Evolutionary conservation across 2,888 invertebrate species (phyloP).

Genomic region (Argyresthia goedartella): DNA sequence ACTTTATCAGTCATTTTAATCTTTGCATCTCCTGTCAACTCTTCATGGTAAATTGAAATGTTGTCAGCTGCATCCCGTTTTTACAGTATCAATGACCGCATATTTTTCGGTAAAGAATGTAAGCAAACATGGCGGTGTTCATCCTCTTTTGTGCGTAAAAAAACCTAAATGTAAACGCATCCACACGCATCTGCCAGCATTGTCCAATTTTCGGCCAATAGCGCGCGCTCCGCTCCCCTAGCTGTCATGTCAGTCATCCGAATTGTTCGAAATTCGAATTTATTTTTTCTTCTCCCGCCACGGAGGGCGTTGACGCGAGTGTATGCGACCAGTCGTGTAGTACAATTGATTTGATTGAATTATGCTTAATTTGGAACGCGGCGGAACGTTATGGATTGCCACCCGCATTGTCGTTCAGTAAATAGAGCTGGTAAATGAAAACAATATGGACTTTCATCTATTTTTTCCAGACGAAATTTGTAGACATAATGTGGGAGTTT

Average conservation of each 20-base stretch:
- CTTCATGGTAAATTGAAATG: slow-evolving; percentile 44
- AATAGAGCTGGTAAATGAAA: slow-evolving; percentile 30
- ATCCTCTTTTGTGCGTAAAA: slow-evolving; percentile 21
- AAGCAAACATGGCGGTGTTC: slow-evolving; percentile 59
- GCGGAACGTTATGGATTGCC: slow-evolving; percentile 53
- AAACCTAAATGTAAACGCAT: slow-evolving; percentile 39
- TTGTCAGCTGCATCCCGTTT: slow-evolving; percentile 34
- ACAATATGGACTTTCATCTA: not conserved
- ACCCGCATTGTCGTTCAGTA: slow-evolving; percentile 53
- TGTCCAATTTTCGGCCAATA: slow-evolving; percentile 63
- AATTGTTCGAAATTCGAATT: slow-evolving; percentile 52
- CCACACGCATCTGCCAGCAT: slow-evolving; percentile 62
- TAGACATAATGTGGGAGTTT: too few relatives aligned
- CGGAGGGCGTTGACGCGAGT: slow-evolving; percentile 57
- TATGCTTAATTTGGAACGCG: slow-evolving; percentile 49
- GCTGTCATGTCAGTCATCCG: slow-evolving; percentile 51
- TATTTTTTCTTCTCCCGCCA: slow-evolving; percentile 35
- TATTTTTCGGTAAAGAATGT: slow-evolving; percentile 42
- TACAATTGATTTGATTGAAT: slow-evolving; percentile 67
- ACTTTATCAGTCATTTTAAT: slow-evolving; percentile 28
- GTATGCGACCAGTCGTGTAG: slow-evolving; percentile 56
- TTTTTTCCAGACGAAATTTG: not conserved
- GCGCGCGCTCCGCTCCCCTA: slow-evolving; percentile 56
- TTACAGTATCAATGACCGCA: slow-evolving; percentile 20
- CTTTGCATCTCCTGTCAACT: slow-evolving; percentile 46